Conservation (phyloP, 2,888 invertebrate genomes). For the Cecidostiba fungosa region DNA sequence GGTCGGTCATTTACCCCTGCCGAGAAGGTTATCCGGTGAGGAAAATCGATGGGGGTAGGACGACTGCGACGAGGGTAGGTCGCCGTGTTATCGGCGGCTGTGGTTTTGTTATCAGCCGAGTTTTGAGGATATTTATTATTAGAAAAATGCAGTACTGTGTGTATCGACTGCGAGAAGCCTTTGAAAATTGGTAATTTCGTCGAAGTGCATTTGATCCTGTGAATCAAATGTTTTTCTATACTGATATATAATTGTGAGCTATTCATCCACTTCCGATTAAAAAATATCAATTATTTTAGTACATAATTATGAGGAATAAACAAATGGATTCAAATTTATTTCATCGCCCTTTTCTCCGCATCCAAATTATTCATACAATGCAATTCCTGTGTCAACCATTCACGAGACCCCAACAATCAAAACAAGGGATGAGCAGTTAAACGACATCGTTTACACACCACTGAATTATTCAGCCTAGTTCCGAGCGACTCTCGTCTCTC, state of each 20-base stretch:
- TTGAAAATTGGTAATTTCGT: neutral
- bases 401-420: neutral
- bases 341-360: too few relatives aligned
- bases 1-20: conserved; percentile 35
- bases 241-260: too few relatives aligned
- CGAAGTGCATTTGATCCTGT: too few relatives aligned
- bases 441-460: neutral
- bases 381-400: neutral
- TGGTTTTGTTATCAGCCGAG: neutral
- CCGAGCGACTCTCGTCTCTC: neutral
- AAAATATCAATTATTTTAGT: too few relatives aligned
- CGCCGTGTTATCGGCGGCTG: conserved; percentile 29
- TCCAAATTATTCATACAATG: too few relatives aligned
- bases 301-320: too few relatives aligned
- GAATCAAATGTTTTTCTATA: too few relatives aligned
- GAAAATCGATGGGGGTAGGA: neutral
- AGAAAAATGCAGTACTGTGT: neutral
- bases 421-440: neutral
- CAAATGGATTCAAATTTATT: too few relatives aligned
- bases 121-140: neutral
- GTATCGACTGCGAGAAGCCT: too few relatives aligned
- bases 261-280: too few relatives aligned
- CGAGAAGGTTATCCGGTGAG: neutral
- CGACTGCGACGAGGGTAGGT: conserved; percentile 32
- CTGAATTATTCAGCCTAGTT: neutral